Conservation (phyloP, 2,797 vertebrate species). For the Megalops cyprinoides region DNA sequence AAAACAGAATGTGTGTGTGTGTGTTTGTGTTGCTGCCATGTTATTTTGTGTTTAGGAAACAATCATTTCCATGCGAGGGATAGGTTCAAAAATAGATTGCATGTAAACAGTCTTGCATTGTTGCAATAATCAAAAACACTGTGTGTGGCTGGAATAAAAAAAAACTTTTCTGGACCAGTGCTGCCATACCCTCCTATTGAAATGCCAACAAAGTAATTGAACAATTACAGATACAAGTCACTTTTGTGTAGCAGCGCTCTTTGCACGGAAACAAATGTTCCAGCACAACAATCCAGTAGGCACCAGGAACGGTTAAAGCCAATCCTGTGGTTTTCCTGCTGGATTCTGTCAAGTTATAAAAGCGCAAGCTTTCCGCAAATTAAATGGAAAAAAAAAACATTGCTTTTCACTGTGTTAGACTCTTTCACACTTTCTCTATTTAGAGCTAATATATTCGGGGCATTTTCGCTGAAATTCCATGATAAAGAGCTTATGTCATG, state of each 20-base stretch:
- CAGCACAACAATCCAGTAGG: slow-evolving; percentile 58
- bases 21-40: slow-evolving; percentile 10
- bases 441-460: slow-evolving; percentile 39
- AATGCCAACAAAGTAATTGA: slow-evolving; percentile 57
- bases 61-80: slow-evolving; percentile 20
- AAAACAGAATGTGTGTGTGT: slow-evolving; percentile 12
- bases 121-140: slow-evolving; percentile 69
- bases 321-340: slow-evolving; percentile 56
- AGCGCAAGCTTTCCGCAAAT: slow-evolving; percentile 50
- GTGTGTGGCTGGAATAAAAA: slow-evolving; percentile 38
- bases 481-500: not conserved
- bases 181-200: slow-evolving; percentile 51
- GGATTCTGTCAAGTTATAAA: slow-evolving; percentile 58
- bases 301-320: slow-evolving; percentile 58
- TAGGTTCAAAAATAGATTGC: slow-evolving; percentile 10
- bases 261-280: slow-evolving; percentile 55
- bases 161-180: slow-evolving; percentile 30
- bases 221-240: slow-evolving; percentile 55
- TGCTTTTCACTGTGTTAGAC: slow-evolving; percentile 44
- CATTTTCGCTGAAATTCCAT: not conserved
- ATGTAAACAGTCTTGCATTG: slow-evolving; percentile 49
- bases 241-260: slow-evolving; percentile 54
- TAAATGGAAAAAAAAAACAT: slow-evolving; percentile 52
- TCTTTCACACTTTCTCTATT: slow-evolving; percentile 47
- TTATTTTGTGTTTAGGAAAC: slow-evolving; percentile 20